These are phyloP conservation scores for Nymphalis polychloros DNA, from an alignment of 2,888 invertebrate genomes.

Conservation along the genomic window DNA sequence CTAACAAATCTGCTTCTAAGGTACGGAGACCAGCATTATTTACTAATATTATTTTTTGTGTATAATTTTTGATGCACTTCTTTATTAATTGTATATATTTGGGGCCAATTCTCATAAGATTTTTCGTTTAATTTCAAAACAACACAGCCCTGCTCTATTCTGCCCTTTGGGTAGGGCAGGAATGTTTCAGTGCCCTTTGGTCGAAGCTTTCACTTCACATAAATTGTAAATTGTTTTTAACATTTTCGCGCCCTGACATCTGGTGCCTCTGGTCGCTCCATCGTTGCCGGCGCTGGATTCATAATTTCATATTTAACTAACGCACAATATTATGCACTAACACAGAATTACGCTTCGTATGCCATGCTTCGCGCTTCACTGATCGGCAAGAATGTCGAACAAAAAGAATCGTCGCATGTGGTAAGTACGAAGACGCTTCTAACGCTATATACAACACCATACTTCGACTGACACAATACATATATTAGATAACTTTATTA, in stretches of 20 bases:
- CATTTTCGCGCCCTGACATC: no score
- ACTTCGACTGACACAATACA: not conserved
- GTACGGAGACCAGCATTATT: constrained; percentile 40
- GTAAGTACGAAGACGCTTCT: constrained; percentile 44
- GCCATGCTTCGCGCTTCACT: constrained; percentile 70
- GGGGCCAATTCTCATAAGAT: not conserved
- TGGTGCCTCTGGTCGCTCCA: not conserved
- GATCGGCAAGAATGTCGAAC: constrained; percentile 58
- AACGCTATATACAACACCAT: not conserved
- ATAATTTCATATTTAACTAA: not conserved
- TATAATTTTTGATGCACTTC: no score
- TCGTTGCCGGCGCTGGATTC: no score
- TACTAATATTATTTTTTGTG: not conserved
- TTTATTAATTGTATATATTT: not conserved
- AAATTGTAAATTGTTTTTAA: no score
- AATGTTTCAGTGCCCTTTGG: no score
- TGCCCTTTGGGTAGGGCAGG: no score
- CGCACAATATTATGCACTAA: constrained; percentile 19
- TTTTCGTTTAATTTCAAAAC: no score
- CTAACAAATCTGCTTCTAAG: constrained; percentile 64
- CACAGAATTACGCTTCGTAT: constrained; percentile 64
- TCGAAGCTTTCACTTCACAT: no score
- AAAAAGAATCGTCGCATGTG: constrained; percentile 53
- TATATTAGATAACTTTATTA: no score
- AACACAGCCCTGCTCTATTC: no score